phyloP scores from a whole-genome alignment of 2,797 vertebrate genomes.

The Coregonus sp. region DNA sequence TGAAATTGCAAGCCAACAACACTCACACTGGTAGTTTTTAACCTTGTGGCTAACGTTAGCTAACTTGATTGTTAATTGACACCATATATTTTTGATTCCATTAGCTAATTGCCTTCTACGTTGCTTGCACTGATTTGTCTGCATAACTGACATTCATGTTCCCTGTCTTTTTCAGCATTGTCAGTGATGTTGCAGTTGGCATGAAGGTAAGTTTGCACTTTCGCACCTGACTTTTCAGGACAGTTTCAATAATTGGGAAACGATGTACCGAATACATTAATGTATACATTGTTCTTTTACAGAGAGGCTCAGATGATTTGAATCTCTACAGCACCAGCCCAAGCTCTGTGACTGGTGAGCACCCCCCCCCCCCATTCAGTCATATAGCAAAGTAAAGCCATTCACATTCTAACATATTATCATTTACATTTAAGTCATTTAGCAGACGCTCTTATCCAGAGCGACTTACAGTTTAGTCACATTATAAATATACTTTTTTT shows the following conservation, averaged over 20 bases:
- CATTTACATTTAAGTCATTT: too few relatives aligned
- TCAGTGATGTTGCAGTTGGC: conserved; percentile 89
- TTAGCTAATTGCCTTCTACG: background rate
- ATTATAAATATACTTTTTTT: too few relatives aligned
- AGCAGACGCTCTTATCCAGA: too few relatives aligned
- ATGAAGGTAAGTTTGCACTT: conserved; percentile 80
- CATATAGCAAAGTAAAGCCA: background rate
- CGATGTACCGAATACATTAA: background rate
- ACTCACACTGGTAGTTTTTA: too few relatives aligned
- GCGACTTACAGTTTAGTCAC: too few relatives aligned
- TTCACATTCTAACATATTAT: background rate
- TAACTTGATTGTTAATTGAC: too few relatives aligned
- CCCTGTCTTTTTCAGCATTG: conserved; percentile 73
- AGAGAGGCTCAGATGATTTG: conserved; percentile 99
- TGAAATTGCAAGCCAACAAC: too few relatives aligned
- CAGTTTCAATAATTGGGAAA: background rate
- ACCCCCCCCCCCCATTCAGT: too few relatives aligned
- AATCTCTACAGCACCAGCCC: conserved; percentile 92
- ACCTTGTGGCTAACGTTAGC: too few relatives aligned
- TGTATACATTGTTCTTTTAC: background rate
- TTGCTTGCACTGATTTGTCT: background rate
- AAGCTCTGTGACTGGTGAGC: conserved; percentile 88
- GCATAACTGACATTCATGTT: background rate
- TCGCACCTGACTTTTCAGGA: background rate
- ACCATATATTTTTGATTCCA: too few relatives aligned